Evolutionary conservation across 2,888 invertebrate species (phyloP).

Genomic region (Tetheella fluctuosa): DNA sequence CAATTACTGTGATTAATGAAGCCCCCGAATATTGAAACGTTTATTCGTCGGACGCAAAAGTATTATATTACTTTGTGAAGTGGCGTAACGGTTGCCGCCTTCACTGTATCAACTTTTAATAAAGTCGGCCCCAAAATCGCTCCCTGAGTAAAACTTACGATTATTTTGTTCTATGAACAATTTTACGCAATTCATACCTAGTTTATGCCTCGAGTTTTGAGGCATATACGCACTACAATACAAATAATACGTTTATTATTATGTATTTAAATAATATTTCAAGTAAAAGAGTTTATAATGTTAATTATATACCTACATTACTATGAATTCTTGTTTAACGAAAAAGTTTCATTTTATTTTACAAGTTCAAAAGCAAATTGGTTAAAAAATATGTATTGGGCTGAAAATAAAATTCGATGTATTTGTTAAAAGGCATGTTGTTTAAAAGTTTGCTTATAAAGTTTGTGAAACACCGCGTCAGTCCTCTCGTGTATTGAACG

Average conservation of each 20-base stretch:
- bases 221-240: too few species aligned
- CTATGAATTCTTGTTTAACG: background rate
- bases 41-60: slow-evolving; percentile 75
- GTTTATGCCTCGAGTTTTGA: background rate
- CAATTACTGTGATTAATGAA: slow-evolving; percentile 83
- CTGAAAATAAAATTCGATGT: background rate
- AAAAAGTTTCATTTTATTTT: background rate
- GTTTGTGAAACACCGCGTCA: slow-evolving; percentile 37
- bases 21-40: slow-evolving; percentile 80
- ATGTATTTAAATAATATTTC: background rate
- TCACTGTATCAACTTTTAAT: slow-evolving; percentile 69
- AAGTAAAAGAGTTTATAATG: background rate
- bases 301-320: background rate
- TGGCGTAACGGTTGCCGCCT: slow-evolving; percentile 45
- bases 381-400: background rate
- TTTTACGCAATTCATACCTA: background rate
- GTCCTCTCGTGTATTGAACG: slow-evolving; percentile 43
- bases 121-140: slow-evolving; percentile 57
- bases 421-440: slow-evolving; percentile 10
- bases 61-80: slow-evolving; percentile 74
- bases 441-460: slow-evolving; percentile 27
- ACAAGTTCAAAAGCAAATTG: background rate
- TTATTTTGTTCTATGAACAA: slow-evolving; percentile 19
- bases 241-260: background rate
- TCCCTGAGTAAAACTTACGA: slow-evolving; percentile 28